Percentiles rank a stretch among this genome's conserved stretches.
phyloP scores from a whole-genome alignment of 2,888 invertebrate genomes.

The Pristionchus maxplancki region DNA sequence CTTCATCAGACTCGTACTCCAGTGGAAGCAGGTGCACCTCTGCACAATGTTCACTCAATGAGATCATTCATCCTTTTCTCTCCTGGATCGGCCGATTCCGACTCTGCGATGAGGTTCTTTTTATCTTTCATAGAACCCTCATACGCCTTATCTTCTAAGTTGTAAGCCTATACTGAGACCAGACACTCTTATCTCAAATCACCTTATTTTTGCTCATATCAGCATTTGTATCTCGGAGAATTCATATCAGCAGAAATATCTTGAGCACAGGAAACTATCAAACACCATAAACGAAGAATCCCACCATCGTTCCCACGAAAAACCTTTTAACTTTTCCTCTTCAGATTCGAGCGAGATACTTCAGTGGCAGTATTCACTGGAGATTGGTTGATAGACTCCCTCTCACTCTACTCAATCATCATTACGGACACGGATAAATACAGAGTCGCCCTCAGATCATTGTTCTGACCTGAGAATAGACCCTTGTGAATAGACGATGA shows the following conservation, averaged over 20 bases:
- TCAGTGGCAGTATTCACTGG: conserved; percentile 47
- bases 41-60: conserved; percentile 36
- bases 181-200: neutral
- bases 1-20: neutral
- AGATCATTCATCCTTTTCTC: conserved; percentile 46
- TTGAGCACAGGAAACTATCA: neutral
- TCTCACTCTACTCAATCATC: conserved; percentile 18
- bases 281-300: neutral
- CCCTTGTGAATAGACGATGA: neutral
- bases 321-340: neutral
- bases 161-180: neutral
- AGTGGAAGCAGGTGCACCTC: conserved; percentile 30
- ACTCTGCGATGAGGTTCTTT: conserved; percentile 32
- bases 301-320: too few relatives aligned
- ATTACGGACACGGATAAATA: conserved; percentile 45
- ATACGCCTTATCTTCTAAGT: neutral
- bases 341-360: conserved; percentile 47
- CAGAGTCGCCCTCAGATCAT: neutral
- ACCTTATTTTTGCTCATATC: neutral
- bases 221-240: neutral
- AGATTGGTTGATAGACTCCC: conserved; percentile 47
- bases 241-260: neutral
- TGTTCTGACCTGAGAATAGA: neutral
- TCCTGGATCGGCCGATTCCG: neutral
- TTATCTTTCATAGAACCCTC: too few relatives aligned